Conservation (phyloP, 2,113 vertebrate species). For the Echinops telfairi region DNA sequence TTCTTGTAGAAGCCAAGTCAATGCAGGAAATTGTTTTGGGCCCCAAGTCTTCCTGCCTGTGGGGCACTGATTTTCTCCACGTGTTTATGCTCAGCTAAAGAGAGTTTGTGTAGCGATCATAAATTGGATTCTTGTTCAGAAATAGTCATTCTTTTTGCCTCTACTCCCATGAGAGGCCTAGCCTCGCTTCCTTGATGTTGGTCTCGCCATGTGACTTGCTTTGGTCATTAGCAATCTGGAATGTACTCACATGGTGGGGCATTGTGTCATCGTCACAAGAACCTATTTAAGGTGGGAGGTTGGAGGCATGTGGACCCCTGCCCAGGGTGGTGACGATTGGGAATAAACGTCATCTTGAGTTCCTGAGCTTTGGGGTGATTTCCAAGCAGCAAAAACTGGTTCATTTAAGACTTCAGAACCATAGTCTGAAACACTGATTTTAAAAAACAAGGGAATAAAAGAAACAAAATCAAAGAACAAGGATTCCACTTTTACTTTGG, state of each 20-base stretch:
- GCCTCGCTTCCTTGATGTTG: neutral
- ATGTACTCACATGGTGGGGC: neutral
- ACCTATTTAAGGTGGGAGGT: neutral
- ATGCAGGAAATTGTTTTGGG: neutral
- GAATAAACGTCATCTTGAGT: slow-evolving; percentile 8
- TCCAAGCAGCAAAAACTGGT: slow-evolving; percentile 8
- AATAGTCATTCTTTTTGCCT: neutral
- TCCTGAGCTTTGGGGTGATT: neutral
- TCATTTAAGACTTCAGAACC: neutral
- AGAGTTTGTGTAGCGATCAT: neutral
- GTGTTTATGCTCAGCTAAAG: neutral
- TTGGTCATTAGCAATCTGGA: neutral
- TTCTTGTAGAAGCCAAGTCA: neutral
- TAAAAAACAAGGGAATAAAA: neutral
- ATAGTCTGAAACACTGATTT: neutral
- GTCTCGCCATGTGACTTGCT: neutral
- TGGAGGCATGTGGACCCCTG: neutral
- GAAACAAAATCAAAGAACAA: neutral
- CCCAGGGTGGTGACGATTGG: neutral
- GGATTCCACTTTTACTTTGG: slow-evolving; percentile 33
- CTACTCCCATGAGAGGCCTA: neutral
- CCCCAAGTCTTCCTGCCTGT: too few species aligned
- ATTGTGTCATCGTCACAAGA: neutral
- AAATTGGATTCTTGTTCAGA: slow-evolving; percentile 23
- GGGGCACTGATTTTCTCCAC: neutral